Percentiles rank a stretch among this genome's conserved stretches.
Evolutionary conservation across 2,888 invertebrate species (phyloP).

Genomic region (Arenicola marina): DNA sequence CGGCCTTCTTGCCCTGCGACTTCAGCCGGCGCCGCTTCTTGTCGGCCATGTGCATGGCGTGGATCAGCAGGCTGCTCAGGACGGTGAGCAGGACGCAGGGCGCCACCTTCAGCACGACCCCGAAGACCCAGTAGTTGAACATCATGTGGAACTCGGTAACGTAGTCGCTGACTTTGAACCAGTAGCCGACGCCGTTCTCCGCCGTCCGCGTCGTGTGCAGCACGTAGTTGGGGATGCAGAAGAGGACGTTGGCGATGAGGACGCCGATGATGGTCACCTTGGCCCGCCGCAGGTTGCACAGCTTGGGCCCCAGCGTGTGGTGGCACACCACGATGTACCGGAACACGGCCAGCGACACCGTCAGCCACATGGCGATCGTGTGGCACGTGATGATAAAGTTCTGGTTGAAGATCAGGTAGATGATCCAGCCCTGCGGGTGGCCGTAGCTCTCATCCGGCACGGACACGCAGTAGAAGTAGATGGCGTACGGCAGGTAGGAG

Average conservation of each 20-base stretch:
- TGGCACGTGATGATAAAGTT: slow-evolving; percentile 65
- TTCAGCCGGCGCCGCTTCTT: slow-evolving; percentile 60
- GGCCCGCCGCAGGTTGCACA: slow-evolving; percentile 53
- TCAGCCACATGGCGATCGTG: slow-evolving; percentile 91
- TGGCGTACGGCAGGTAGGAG: slow-evolving; percentile 76
- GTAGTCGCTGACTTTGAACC: slow-evolving; percentile 43
- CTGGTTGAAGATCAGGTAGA: slow-evolving; percentile 50
- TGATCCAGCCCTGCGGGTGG: slow-evolving; percentile 54
- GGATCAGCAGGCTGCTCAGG: slow-evolving; percentile 65
- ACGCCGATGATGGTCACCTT: slow-evolving; percentile 50
- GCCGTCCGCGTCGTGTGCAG: slow-evolving; percentile 33
- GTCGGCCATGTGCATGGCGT: slow-evolving; percentile 80
- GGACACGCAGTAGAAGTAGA: slow-evolving; percentile 33
- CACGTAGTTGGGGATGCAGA: slow-evolving; percentile 57
- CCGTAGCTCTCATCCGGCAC: slow-evolving; percentile 22
- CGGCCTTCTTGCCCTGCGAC: slow-evolving; percentile 47
- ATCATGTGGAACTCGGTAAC: slow-evolving; percentile 47
- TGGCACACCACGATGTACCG: slow-evolving; percentile 69
- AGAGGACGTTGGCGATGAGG: slow-evolving; percentile 45
- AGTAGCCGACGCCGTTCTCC: slow-evolving; percentile 38
- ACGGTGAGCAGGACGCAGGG: slow-evolving; percentile 87
- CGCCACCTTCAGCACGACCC: slow-evolving; percentile 89
- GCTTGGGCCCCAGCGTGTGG: slow-evolving; percentile 47
- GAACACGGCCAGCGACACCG: slow-evolving; percentile 91
- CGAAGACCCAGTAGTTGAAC: slow-evolving; percentile 88